Evolutionary conservation across 2,797 vertebrate species (phyloP), one percentile per base, ranked within the genome.

Genomic region (Pelobates cultripes): DNA sequence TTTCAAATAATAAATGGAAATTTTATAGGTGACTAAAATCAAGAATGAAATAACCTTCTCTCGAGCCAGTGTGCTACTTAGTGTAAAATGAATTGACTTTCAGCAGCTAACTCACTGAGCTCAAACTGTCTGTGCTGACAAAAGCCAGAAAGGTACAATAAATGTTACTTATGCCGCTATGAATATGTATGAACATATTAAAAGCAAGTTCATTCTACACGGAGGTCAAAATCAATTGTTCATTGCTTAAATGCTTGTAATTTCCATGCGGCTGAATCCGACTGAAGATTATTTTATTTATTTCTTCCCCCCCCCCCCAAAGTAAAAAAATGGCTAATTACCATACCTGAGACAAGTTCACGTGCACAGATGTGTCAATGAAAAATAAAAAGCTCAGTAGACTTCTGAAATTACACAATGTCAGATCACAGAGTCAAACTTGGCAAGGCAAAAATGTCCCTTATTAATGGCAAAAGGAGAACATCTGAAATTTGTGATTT

Each of bases 101-200:
- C 69, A 53, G 13, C 79, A 75, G 79, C 73, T 15, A 55, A 45
- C 28, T 71, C 73, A 71, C 55, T 71, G 79, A 81, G 73, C 79
- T 70, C 73, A 71, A 81, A 76, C 15, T 44, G 45, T 40, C 53
- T 17, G 72, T 63, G 3, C 67, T 13, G 3, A 61, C 7, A 14
- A 15, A 61, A 47, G 15, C 51, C 5, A 14, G 40, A 63, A 43
- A 51, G 47, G 53, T 63, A 71, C 79, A 76, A 81, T 81, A 53
- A 70, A 76, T 43, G 67, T 55, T 70, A 70, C 72, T 81, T 70
- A 75, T 9, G 43, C 17, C 9, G n/a, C 61, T 12, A 81, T 75
- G 66, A 81, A 75, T 76, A 81, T 76, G 68, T 57, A 75, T 81
- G 79, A 71, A 75, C 73, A 81, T 81, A 81, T 81, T 81, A 81